phyloP scores from a whole-genome alignment of 53 echinoderm and acorn worm genomes.

The Actinopyga echinites region DNA sequence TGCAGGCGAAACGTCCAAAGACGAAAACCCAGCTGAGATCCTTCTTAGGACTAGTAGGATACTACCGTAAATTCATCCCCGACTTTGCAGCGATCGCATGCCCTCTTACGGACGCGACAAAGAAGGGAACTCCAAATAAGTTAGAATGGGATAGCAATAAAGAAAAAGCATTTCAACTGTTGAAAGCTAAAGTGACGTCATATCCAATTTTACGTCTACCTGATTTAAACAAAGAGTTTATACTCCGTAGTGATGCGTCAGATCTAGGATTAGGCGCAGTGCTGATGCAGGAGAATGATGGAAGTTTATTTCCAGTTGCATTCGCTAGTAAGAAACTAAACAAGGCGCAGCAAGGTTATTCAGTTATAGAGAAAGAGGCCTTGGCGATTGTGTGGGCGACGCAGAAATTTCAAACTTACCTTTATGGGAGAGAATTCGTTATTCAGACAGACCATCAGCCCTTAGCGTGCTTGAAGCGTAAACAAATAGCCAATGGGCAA shows the following conservation, averaged over 20 bases:
- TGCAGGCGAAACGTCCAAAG: background rate
- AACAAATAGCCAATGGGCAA: constrained; percentile 29
- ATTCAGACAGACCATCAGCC: constrained; percentile 38
- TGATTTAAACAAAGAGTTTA: constrained; percentile 15
- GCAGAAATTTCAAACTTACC: constrained; percentile 37
- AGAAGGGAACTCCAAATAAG: constrained; percentile 32
- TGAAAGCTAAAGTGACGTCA: constrained; percentile 33
- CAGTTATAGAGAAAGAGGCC: constrained; percentile 43
- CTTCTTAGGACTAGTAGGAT: constrained; percentile 26
- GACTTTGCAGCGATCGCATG: constrained; percentile 43
- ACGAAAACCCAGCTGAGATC: constrained; percentile 44
- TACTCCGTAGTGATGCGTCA: constrained; percentile 51
- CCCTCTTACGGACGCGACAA: constrained; percentile 31
- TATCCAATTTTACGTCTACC: constrained; percentile 48
- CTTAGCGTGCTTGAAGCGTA: constrained; percentile 15
- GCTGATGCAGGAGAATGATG: constrained; percentile 38
- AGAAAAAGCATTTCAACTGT: constrained; percentile 38
- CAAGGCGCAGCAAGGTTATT: constrained; percentile 10
- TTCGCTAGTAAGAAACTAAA: constrained; percentile 40
- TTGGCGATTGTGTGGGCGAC: constrained; percentile 39
- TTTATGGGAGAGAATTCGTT: constrained; percentile 40
- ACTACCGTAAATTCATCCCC: constrained; percentile 40
- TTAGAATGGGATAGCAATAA: constrained; percentile 17
- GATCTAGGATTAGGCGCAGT: constrained; percentile 55
- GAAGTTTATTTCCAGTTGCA: constrained; percentile 52